Conservation (phyloP, 2,113 vertebrate species). For the Maylandia zebra region DNA sequence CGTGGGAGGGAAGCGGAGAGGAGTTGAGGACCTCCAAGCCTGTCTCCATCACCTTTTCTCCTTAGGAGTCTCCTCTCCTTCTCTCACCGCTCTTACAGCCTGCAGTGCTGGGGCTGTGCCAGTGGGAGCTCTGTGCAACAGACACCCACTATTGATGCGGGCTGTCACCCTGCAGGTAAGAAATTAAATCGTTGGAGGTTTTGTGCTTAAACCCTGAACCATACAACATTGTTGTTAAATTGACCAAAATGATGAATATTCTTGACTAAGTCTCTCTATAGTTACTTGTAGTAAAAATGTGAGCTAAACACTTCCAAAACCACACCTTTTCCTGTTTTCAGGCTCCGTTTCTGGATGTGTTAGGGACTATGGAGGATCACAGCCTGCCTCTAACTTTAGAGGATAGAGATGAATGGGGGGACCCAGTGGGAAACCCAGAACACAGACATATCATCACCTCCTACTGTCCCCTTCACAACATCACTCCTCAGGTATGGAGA, state of each 20-base stretch:
- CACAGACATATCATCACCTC: conserved; percentile 77
- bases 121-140: conserved; percentile 86
- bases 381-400: conserved; percentile 85
- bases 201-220: background rate
- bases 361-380: conserved; percentile 85
- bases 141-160: conserved; percentile 73
- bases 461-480: conserved; percentile 92
- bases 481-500: conserved; percentile 81
- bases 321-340: conserved; percentile 28
- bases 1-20: conserved; percentile 77
- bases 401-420: conserved; percentile 94
- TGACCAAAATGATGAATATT: background rate
- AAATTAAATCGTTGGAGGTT: background rate
- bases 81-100: conserved; percentile 74
- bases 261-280: background rate
- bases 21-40: conserved; percentile 83
- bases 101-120: conserved; percentile 90
- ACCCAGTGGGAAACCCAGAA: conserved; percentile 74
- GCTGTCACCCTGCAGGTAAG: conserved; percentile 83
- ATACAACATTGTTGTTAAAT: background rate
- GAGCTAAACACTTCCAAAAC: background rate
- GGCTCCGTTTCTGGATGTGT: conserved; percentile 93
- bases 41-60: conserved; percentile 80
- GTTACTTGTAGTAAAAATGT: background rate
- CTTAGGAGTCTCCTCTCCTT: conserved; percentile 79